Conservation (phyloP, 53 echinoderm and acorn worm genomes). For the Temnopleurus reevesii region DNA sequence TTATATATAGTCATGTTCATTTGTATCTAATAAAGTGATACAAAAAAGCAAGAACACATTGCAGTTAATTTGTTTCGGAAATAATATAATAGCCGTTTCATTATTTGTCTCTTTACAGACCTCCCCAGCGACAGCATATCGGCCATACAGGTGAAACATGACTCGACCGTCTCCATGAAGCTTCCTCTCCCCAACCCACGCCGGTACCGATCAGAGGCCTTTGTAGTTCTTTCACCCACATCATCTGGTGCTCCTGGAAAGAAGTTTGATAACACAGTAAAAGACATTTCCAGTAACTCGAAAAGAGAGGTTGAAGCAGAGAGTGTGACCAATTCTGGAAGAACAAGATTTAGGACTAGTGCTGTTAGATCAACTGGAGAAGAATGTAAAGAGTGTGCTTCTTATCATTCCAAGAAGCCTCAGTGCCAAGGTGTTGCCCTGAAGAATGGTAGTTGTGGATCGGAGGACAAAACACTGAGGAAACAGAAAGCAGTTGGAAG, state of each 20-base stretch:
- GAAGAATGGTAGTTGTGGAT: background rate
- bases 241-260: background rate
- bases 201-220: constrained; percentile 32
- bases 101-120: constrained; percentile 3
- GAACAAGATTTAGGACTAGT: background rate
- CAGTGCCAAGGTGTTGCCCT: background rate
- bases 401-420: background rate
- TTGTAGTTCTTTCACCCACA: background rate
- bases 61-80: too few relatives aligned
- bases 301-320: background rate
- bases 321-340: background rate
- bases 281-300: background rate
- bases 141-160: constrained; percentile 47
- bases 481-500: constrained; percentile 14
- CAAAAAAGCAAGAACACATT: too few relatives aligned
- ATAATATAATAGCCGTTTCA: background rate
- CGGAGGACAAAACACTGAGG: background rate
- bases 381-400: background rate
- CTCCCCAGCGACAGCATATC: constrained; percentile 11
- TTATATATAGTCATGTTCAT: too few relatives aligned
- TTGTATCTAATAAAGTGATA: too few relatives aligned
- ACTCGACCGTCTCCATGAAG: constrained; percentile 37
- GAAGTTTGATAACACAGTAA: background rate
- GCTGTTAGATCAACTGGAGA: background rate
- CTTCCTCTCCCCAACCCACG: background rate